These are phyloP conservation scores for Falco concolor DNA, from an alignment of 2,797 vertebrate genomes.

Conservation along the genomic window DNA sequence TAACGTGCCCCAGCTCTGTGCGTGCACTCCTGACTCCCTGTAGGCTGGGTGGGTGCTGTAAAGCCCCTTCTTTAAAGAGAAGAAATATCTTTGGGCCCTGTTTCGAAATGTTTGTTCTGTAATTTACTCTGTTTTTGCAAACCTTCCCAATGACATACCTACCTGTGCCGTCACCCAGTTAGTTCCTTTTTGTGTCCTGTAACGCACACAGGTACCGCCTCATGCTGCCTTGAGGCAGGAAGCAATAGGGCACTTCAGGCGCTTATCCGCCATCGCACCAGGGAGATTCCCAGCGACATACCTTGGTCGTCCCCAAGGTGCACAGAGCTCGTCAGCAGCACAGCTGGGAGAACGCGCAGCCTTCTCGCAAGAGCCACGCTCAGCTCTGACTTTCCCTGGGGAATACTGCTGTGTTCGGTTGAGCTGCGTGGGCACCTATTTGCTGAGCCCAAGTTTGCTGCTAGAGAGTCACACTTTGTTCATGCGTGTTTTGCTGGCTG, in stretches of 20 bases:
- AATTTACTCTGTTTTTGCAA: not conserved
- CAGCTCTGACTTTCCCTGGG: not conserved
- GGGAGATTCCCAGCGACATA: accelerated
- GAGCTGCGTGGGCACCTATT: not conserved
- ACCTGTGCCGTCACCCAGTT: not conserved
- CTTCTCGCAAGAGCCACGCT: not conserved
- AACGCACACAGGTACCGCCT: too few species aligned
- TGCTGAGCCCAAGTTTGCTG: not conserved
- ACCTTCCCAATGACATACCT: not conserved
- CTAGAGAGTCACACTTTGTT: not conserved
- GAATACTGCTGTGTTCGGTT: accelerated
- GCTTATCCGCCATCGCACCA: not conserved
- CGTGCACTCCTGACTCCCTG: not conserved
- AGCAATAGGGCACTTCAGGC: not conserved
- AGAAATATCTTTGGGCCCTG: not conserved
- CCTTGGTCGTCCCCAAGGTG: accelerated
- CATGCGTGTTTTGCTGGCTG: accelerated
- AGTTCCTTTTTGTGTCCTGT: not conserved
- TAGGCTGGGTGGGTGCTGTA: not conserved
- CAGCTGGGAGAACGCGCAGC: not conserved
- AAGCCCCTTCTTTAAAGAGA: not conserved
- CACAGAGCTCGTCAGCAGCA: not conserved
- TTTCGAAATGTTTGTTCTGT: not conserved
- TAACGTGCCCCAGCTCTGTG: accelerated
- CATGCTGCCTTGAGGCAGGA: not conserved